phyloP scores from a whole-genome alignment of 2,888 invertebrate genomes.

The Acanthosepion esculentum region DNA sequence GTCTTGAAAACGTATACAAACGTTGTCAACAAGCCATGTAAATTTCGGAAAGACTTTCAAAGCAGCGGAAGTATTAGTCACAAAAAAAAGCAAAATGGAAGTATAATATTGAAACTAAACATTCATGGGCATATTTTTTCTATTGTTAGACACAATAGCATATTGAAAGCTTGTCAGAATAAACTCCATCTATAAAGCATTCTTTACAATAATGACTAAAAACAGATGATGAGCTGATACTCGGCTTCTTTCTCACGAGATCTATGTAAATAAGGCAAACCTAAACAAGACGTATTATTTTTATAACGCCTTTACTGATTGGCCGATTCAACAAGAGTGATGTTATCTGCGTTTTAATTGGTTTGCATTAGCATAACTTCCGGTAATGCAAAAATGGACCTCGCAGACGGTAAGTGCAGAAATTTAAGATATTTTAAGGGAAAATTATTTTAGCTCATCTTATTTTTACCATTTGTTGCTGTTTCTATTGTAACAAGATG shows the following conservation, averaged over 20 bases:
- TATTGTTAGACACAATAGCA: too few species aligned
- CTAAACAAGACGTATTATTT: not conserved
- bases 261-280: conserved; percentile 10
- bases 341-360: not conserved
- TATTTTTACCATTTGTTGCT: not conserved
- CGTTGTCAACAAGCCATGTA: too few species aligned
- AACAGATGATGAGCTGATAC: too few species aligned
- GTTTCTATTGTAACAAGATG: not conserved
- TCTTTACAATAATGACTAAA: too few species aligned
- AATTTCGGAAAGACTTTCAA: too few species aligned
- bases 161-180: too few species aligned
- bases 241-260: not conserved
- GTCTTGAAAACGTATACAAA: too few species aligned
- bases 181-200: too few species aligned
- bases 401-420: not conserved
- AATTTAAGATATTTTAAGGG: not conserved
- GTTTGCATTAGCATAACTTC: not conserved
- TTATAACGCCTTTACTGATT: not conserved
- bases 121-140: too few species aligned
- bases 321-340: not conserved
- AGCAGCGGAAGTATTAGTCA: too few species aligned
- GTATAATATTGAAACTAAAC: too few species aligned
- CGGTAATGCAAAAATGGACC: conserved; percentile 13
- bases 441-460: not conserved
- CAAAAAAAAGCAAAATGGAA: too few species aligned